Evolutionary conservation across 2,113 vertebrate genomes (phyloP).

Genomic region (Corvus hawaiiensis): DNA sequence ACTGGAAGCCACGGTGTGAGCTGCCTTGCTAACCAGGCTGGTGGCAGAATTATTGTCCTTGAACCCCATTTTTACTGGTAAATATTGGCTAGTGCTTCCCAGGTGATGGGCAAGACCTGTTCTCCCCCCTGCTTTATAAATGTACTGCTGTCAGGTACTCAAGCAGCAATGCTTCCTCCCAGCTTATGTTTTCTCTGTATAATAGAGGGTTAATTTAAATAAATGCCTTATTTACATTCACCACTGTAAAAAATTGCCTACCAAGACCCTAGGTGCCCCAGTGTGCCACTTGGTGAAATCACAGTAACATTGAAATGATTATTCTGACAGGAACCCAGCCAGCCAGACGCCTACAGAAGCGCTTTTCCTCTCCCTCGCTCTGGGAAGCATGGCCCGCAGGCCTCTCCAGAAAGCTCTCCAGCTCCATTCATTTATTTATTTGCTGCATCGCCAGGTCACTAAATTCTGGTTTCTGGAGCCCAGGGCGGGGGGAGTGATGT

Average conservation of each 20-base stretch:
- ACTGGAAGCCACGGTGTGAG: accelerated
- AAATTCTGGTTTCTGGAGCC: constrained; percentile 31
- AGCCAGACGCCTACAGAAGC: constrained; percentile 61
- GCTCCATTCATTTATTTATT: constrained; percentile 58
- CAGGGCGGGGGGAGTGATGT: not conserved
- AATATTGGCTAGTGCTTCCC: not conserved
- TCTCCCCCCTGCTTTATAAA: not conserved
- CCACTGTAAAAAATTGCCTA: constrained; percentile 24
- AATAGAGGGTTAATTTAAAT: constrained; percentile 25
- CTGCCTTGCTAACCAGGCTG: not conserved
- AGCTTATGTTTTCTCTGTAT: not conserved
- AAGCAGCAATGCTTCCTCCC: not conserved
- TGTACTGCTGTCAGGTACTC: not conserved
- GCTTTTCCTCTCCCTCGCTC: constrained; percentile 44
- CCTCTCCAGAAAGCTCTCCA: constrained; percentile 50
- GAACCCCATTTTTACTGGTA: not conserved
- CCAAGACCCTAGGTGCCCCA: constrained; percentile 27
- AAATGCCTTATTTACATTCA: constrained; percentile 32
- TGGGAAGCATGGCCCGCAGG: constrained; percentile 21
- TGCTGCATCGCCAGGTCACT: constrained; percentile 51
- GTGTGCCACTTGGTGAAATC: constrained; percentile 10
- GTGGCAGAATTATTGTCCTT: not conserved
- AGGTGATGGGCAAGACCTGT: not conserved
- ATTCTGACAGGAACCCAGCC: constrained; percentile 59
- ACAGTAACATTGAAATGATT: constrained; percentile 46